Evolutionary conservation across 2,797 vertebrate species (phyloP).

Genomic region (Pygocentrus nattereri): DNA sequence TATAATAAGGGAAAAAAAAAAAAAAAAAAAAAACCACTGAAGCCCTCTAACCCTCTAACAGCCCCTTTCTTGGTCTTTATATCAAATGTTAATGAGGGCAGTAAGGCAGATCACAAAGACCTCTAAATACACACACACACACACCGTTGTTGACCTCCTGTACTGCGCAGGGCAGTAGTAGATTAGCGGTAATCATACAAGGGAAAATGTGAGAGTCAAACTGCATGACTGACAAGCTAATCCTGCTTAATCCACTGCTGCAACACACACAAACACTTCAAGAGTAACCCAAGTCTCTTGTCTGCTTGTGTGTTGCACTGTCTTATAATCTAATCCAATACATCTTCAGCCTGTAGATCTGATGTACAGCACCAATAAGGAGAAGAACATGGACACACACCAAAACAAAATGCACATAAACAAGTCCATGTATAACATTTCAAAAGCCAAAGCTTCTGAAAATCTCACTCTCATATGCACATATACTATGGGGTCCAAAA

Average conservation of each 20-base stretch:
- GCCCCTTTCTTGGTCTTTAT: too few species aligned
- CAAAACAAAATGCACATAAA: neutral
- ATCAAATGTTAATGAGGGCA: too few species aligned
- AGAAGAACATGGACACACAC: neutral
- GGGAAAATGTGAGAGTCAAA: conserved; percentile 41
- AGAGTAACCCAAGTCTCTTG: neutral
- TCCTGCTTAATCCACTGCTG: conserved; percentile 34
- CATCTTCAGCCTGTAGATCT: neutral
- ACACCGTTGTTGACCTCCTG: conserved; percentile 15
- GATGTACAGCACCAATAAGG: neutral
- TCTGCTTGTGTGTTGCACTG: neutral
- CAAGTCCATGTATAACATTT: neutral
- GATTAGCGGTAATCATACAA: conserved; percentile 37
- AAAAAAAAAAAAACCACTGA: too few species aligned
- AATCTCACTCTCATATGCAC: conserved; percentile 4
- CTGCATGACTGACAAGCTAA: conserved; percentile 41
- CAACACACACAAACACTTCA: conserved; percentile 20
- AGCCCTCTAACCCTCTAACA: too few species aligned
- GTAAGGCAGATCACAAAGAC: neutral
- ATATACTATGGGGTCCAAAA: neutral
- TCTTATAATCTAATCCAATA: conserved; percentile 20
- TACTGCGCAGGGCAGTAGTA: conserved; percentile 12
- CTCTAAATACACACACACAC: neutral
- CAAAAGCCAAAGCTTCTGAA: neutral
- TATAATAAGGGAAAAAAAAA: too few species aligned